Evolutionary conservation across 2,113 vertebrate species (phyloP).

Genomic region (Epinephelus lanceolatus): DNA sequence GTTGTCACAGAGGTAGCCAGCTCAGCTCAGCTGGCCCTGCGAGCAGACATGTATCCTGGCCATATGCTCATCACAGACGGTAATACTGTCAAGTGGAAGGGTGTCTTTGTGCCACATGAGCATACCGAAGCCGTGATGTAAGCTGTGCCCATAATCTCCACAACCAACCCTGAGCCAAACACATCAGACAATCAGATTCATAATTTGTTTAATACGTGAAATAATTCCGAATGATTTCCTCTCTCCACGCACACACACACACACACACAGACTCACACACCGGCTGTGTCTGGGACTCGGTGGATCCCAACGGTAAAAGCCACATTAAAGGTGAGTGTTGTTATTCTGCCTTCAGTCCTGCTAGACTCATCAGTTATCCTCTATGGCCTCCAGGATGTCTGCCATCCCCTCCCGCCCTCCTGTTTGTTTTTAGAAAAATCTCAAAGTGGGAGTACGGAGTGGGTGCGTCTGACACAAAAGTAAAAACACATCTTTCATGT

Average conservation of each 20-base stretch:
- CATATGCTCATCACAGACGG: conserved; percentile 54
- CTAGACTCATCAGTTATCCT: conserved; percentile 88
- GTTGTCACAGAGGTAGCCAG: conserved; percentile 56
- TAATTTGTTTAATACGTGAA: conserved; percentile 47
- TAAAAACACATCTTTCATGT: conserved; percentile 84
- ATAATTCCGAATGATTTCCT: conserved; percentile 29
- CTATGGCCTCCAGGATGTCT: conserved; percentile 82
- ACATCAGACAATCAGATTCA: conserved; percentile 44
- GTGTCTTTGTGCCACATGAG: conserved; percentile 28
- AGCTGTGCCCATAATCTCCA: neutral
- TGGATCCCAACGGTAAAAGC: conserved; percentile 66
- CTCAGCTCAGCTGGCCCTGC: conserved; percentile 24
- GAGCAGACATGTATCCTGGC: conserved; percentile 39
- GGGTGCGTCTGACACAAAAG: conserved; percentile 77
- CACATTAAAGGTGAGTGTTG: conserved; percentile 81
- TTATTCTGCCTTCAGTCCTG: conserved; percentile 82
- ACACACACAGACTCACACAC: conserved; percentile 26
- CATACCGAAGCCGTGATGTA: conserved; percentile 47
- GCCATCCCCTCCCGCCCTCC: conserved; percentile 76
- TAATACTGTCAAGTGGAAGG: conserved; percentile 43
- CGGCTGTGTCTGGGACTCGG: conserved; percentile 49
- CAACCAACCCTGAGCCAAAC: conserved; percentile 37
- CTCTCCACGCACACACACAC: conserved; percentile 19
- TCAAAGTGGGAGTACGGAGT: conserved; percentile 55
- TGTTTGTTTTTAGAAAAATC: conserved; percentile 84